Evolutionary conservation across 92 coral and sea anemone species (phyloP).

Genomic region (Parazoanthus atlanticus): DNA sequence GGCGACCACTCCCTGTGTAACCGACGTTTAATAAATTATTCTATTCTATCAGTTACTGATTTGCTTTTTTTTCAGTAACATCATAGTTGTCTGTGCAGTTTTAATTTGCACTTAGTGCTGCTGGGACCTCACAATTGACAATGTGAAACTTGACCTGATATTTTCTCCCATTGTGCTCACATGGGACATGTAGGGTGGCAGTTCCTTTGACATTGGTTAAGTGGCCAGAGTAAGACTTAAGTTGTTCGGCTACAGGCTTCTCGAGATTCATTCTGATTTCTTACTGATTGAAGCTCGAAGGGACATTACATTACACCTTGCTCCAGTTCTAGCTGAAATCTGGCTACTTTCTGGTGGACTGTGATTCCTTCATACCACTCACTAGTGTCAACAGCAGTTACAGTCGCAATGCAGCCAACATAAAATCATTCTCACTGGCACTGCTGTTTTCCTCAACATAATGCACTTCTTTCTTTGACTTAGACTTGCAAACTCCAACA

Average conservation of each 20-base stretch:
- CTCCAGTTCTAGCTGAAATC: slow-evolving; percentile 35
- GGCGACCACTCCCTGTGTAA: too few species aligned
- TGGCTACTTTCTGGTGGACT: background rate
- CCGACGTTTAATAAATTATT: too few species aligned
- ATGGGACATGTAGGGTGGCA: slow-evolving; percentile 36
- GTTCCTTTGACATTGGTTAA: slow-evolving; percentile 29
- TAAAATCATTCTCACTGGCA: background rate
- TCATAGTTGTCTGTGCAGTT: too few species aligned
- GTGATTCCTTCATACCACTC: background rate
- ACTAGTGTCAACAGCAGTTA: background rate
- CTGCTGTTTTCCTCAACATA: background rate
- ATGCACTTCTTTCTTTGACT: background rate
- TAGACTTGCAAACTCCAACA: slow-evolving; percentile 31
- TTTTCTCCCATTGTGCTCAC: slow-evolving; percentile 34
- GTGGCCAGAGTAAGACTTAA: slow-evolving; percentile 51
- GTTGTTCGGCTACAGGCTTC: slow-evolving; percentile 45
- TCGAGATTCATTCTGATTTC: background rate
- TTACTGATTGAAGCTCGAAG: too few species aligned
- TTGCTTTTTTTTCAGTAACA: too few species aligned
- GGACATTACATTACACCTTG: background rate
- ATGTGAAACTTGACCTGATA: slow-evolving; percentile 48
- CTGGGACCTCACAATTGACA: slow-evolving; percentile 35
- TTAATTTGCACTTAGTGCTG: slow-evolving; percentile 49
- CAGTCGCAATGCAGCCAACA: background rate
- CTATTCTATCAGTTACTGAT: too few species aligned